phyloP scores from a whole-genome alignment of 2,797 vertebrate genomes.

The Eptatretus atami region DNA sequence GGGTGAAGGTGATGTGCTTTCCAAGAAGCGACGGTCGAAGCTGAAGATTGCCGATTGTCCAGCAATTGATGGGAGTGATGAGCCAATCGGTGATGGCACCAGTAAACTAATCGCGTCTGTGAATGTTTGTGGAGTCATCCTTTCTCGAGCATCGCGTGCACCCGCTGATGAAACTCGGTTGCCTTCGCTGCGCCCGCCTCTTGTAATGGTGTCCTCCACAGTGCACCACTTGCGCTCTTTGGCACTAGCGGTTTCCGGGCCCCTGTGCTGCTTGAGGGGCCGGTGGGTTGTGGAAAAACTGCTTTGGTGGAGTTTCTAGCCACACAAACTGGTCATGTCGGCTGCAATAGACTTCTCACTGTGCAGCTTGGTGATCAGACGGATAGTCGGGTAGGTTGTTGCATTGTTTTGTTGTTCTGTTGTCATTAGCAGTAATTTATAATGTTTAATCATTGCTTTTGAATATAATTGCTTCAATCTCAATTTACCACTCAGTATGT shows the following conservation, averaged over 20 bases:
- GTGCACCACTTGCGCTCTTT: slow-evolving; percentile 48
- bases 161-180: not conserved
- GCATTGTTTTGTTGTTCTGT: too few relatives aligned
- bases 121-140: not conserved
- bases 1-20: too few relatives aligned
- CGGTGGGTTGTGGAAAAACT: slow-evolving; percentile 78
- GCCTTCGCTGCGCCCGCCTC: slow-evolving; percentile 7
- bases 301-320: slow-evolving; percentile 55
- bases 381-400: slow-evolving; percentile 55
- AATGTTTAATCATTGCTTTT: too few relatives aligned
- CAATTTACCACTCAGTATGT: too few relatives aligned
- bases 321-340: slow-evolving; percentile 36
- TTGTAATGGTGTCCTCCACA: slow-evolving; percentile 54
- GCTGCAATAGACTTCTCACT: slow-evolving; percentile 48
- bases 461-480: too few relatives aligned
- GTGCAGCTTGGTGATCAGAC: slow-evolving; percentile 93
- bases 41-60: not conserved
- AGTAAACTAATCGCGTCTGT: not conserved
- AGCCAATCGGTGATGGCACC: not conserved
- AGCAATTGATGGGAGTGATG: not conserved
- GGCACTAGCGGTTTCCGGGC: slow-evolving; percentile 47
- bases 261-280: slow-evolving; percentile 63
- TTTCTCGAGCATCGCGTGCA: not conserved
- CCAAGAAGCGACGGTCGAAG: too few relatives aligned
- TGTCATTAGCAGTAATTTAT: too few relatives aligned